Conservation (phyloP, 2,888 invertebrate species). For the Lasioglossum morio region DNA sequence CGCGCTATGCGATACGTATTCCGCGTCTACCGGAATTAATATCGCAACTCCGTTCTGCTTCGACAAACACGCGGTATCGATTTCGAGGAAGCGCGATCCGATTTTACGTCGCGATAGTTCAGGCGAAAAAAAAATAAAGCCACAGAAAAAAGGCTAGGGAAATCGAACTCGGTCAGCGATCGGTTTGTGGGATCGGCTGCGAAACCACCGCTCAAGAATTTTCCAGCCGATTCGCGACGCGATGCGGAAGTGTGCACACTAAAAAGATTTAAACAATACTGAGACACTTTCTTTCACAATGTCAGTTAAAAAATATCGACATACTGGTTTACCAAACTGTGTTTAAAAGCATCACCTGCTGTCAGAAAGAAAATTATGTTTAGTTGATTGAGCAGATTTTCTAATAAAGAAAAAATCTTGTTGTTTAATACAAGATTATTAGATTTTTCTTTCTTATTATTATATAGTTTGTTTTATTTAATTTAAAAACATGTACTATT, state of each 20-base stretch:
- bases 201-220: conserved; percentile 42
- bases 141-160: conserved; percentile 37
- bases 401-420: background rate
- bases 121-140: conserved; percentile 23
- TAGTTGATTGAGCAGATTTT: background rate
- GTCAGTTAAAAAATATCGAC: background rate
- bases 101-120: conserved; percentile 32
- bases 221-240: conserved; percentile 13
- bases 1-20: background rate
- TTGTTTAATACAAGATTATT: background rate
- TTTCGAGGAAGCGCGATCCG: conserved; percentile 59
- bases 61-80: conserved; percentile 62
- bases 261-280: background rate
- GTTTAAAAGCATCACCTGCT: background rate
- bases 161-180: conserved; percentile 40
- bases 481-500: background rate
- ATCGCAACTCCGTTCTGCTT: conserved; percentile 57
- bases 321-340: background rate
- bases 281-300: background rate
- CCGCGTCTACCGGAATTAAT: conserved; percentile 62
- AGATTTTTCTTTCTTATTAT: background rate
- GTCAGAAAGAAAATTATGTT: background rate
- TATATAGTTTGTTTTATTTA: background rate
- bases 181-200: conserved; percentile 22
- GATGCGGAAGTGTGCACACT: background rate